Evolutionary conservation across 2,113 vertebrate genomes (phyloP).

Genomic region (Poeciliopsis turrubarensis): DNA sequence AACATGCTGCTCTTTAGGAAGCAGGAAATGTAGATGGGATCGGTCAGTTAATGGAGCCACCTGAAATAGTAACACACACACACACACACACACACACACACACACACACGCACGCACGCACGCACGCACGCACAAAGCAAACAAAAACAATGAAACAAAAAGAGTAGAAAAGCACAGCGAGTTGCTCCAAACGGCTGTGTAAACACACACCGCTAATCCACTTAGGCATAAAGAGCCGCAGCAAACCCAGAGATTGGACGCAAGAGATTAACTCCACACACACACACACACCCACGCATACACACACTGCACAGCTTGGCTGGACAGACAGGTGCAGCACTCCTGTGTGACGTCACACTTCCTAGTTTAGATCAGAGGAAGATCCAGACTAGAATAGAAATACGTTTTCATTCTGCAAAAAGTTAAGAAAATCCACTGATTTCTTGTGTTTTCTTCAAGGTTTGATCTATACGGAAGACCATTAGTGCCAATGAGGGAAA

Average conservation of each 20-base stretch:
- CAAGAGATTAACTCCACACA: slow-evolving; percentile 7
- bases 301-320: not conserved
- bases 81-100: slow-evolving; percentile 11
- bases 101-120: no score
- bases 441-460: no score
- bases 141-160: not conserved
- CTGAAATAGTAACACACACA: slow-evolving; percentile 53
- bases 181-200: slow-evolving; percentile 45
- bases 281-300: not conserved
- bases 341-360: not conserved
- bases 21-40: slow-evolving; percentile 26
- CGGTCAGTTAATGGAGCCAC: slow-evolving; percentile 48
- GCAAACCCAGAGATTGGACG: slow-evolving; percentile 51
- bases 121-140: no score
- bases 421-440: not conserved
- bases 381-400: not conserved
- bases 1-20: slow-evolving; percentile 4
- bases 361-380: slow-evolving; percentile 58
- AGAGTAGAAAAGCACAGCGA: not conserved
- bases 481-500: no score
- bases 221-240: slow-evolving; percentile 27
- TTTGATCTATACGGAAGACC: no score
- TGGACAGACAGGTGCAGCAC: not conserved
- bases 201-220: slow-evolving; percentile 65
- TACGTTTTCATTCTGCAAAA: not conserved